Percentiles rank a stretch among this genome's conserved stretches.
phyloP scores from a whole-genome alignment of 2,797 vertebrate species.

The Smutsia temminckii region DNA sequence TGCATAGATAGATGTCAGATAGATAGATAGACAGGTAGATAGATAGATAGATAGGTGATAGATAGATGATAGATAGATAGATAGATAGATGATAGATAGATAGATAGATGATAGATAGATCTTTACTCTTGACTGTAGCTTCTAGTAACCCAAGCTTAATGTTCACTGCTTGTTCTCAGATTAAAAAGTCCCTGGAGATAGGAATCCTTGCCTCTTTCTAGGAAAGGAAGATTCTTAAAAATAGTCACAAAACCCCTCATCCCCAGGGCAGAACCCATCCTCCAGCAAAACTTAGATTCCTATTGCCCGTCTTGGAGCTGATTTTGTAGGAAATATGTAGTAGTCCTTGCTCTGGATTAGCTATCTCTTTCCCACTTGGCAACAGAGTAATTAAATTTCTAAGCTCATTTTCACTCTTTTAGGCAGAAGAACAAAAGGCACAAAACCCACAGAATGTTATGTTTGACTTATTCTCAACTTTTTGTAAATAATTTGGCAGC shows the following conservation, averaged over 20 bases:
- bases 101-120: too few relatives aligned
- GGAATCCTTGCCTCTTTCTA: not conserved
- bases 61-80: too few relatives aligned
- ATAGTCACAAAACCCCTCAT: not conserved
- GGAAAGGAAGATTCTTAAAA: not conserved
- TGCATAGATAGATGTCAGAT: not conserved
- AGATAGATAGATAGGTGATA: not conserved
- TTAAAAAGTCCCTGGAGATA: not conserved
- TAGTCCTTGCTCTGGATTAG: not conserved
- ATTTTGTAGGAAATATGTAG: not conserved
- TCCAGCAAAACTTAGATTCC: not conserved
- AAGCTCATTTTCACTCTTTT: slow-evolving; percentile 24
- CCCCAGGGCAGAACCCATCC: not conserved
- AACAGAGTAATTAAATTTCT: slow-evolving; percentile 29
- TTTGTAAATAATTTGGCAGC: not conserved
- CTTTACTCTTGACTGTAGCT: not conserved
- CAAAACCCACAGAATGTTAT: not conserved
- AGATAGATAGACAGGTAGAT: not conserved
- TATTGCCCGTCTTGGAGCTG: not conserved
- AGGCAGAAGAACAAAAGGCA: slow-evolving; percentile 40
- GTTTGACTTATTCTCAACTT: slow-evolving; percentile 45
- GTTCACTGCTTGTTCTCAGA: not conserved
- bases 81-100: too few relatives aligned
- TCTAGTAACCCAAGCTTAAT: not conserved
- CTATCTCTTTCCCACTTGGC: not conserved